Conservation (phyloP, 2,797 vertebrate species). For the Mus caroli region DNA sequence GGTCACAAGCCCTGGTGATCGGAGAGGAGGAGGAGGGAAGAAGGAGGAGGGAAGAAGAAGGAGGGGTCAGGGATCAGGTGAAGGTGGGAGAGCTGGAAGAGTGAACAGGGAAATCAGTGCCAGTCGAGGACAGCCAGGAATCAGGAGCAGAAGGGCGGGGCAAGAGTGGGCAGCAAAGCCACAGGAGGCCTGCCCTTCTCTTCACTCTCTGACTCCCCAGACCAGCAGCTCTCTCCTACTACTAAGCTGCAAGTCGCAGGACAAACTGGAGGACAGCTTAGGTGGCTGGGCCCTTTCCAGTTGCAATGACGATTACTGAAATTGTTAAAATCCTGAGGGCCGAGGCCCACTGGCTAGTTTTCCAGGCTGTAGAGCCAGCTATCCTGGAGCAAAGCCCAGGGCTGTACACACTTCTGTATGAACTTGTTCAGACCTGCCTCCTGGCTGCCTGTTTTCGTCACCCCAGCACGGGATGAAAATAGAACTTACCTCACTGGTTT, state of each 20-base stretch:
- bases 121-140: background rate
- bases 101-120: background rate
- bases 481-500: background rate
- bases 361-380: background rate
- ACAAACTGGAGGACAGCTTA: background rate
- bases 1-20: background rate
- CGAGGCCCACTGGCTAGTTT: accelerated
- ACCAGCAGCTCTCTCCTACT: background rate
- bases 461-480: background rate
- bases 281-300: background rate
- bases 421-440: background rate
- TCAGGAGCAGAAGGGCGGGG: background rate
- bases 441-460: background rate
- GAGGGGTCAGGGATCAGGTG: background rate
- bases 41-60: too few relatives aligned
- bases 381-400: background rate
- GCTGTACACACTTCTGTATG: accelerated
- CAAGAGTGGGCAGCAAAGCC: background rate
- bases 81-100: background rate
- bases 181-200: background rate
- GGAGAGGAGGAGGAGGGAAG: background rate
- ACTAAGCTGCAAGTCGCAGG: background rate
- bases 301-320: accelerated
- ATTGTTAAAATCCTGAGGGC: background rate
- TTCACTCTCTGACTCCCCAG: background rate